Evolutionary conservation across 2,113 vertebrate species (phyloP), one percentile per base, ranked within the genome.

Genomic region (Lampris incognitus): DNA sequence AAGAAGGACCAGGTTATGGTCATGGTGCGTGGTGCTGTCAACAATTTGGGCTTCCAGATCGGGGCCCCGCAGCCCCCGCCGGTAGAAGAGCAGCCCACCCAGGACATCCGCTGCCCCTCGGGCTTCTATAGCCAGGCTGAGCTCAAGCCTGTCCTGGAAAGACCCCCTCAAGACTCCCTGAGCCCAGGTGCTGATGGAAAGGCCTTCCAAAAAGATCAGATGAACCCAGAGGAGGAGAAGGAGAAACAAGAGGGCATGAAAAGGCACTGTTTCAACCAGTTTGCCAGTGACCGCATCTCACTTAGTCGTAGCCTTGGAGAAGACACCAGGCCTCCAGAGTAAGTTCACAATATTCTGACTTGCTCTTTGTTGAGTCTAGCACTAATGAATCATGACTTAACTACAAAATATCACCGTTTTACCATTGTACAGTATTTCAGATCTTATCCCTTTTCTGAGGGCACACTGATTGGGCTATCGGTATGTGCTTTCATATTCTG

Each of bases 191-290:
- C 95, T 0, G 94, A 95, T 0, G 97, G 95, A 1, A 94, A 85
- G 57, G 87, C 92, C 0, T 98, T 97, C 91, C 84, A 93, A 56
- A 93, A 96, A 62, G 93, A 90, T 0, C 36, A 37, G 0, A 94
- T 98, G 95, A 93, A 90, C 0, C 83, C 93, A 0, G 92, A 93
- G 69, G 97, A 99, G 87, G 93, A 87, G 13, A 94, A 94, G 81
- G 97, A 98, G 83, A 99, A 97, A 85, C 94, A 95, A 9, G 87
- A 85, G 0, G 97, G 97, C 9, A 97, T 96, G 55, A 95, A 93
- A n/a, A 95, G 96, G 9, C 96, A 99, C 82, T 99, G 98, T 71
- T 99, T 99, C 92, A 99, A 99, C 62, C 96, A 97, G 89, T 99
- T 96, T 74, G 97, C 97, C 90, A 98, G 96, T 37, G 97, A 98